A percentile compares a stretch with the other conserved stretches of the same genome.
Conservation (phyloP, 1,140 invertebrate genomes). For the Heliconius himera region DNA sequence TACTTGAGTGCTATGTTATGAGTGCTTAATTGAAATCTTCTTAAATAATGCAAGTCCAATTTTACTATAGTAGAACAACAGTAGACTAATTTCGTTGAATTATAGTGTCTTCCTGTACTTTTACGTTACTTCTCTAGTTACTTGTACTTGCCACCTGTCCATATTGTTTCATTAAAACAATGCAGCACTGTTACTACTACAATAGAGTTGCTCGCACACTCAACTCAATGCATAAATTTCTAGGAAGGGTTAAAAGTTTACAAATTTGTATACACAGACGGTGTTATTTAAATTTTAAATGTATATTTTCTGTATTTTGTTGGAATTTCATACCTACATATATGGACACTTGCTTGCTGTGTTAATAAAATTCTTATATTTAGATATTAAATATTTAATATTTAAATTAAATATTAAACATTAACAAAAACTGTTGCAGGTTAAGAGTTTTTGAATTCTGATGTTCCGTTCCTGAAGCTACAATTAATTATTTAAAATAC, state of each 20-base stretch:
- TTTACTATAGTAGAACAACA: no score
- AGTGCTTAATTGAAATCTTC: no score
- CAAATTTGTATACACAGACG: constrained; percentile 43
- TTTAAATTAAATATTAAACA: no score
- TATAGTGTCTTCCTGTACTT: background rate
- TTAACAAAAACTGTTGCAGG: no score
- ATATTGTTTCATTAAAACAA: constrained; percentile 20
- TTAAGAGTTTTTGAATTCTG: no score
- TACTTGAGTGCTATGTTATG: no score
- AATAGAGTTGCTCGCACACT: constrained; percentile 29
- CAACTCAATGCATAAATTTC: constrained; percentile 38
- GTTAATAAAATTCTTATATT: no score
- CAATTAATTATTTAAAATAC: no score
- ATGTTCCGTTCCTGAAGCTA: no score
- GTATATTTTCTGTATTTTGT: constrained; percentile 36
- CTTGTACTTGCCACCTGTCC: background rate
- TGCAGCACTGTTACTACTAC: constrained; percentile 22
- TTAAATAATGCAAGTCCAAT: no score
- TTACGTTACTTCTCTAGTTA: background rate
- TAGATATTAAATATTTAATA: no score
- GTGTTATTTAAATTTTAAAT: constrained; percentile 48
- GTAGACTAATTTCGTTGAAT: background rate
- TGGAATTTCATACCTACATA: background rate
- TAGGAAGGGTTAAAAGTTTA: constrained; percentile 46
- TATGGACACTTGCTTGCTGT: background rate